Conservation (phyloP, 2,797 vertebrate genomes). For the Champsocephalus esox region DNA sequence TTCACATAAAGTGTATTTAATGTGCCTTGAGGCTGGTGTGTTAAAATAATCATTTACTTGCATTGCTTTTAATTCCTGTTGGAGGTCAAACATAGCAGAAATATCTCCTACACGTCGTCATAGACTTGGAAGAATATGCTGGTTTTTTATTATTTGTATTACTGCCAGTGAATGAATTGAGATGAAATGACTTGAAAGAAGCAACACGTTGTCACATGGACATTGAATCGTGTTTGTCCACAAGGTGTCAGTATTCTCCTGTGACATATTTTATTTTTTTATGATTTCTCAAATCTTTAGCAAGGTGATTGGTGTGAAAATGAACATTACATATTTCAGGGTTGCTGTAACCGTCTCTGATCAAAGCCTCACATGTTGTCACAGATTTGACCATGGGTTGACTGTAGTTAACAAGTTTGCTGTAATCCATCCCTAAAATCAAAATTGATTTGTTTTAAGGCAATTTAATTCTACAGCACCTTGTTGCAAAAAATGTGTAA, state of each 20-base stretch:
- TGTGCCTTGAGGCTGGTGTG: constrained; percentile 73
- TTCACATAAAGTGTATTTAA: constrained; percentile 56
- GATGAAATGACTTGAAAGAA: constrained; percentile 28
- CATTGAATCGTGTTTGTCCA: constrained; percentile 44
- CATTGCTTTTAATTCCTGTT: constrained; percentile 39
- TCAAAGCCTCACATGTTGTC: constrained; percentile 18
- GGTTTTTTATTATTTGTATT: background rate
- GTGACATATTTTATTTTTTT: constrained; percentile 17
- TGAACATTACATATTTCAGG: constrained; percentile 57
- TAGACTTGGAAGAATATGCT: constrained; percentile 1
- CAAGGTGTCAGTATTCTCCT: constrained; percentile 72
- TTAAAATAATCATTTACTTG: constrained; percentile 45
- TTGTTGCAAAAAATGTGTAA: constrained; percentile 30
- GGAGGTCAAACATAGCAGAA: background rate
- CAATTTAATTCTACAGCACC: constrained; percentile 58
- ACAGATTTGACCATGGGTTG: background rate
- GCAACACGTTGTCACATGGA: constrained; percentile 49
- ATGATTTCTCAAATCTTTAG: constrained; percentile 25
- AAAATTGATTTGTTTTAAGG: constrained; percentile 36
- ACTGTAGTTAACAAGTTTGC: constrained; percentile 31
- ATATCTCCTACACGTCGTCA: background rate
- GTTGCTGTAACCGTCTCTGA: constrained; percentile 32
- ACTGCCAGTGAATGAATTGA: constrained; percentile 37
- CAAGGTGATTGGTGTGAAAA: constrained; percentile 60
- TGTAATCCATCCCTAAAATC: constrained; percentile 22